Evolutionary conservation across 2,888 invertebrate genomes (phyloP).

Genomic region (Synanthedon formicaeformis): DNA sequence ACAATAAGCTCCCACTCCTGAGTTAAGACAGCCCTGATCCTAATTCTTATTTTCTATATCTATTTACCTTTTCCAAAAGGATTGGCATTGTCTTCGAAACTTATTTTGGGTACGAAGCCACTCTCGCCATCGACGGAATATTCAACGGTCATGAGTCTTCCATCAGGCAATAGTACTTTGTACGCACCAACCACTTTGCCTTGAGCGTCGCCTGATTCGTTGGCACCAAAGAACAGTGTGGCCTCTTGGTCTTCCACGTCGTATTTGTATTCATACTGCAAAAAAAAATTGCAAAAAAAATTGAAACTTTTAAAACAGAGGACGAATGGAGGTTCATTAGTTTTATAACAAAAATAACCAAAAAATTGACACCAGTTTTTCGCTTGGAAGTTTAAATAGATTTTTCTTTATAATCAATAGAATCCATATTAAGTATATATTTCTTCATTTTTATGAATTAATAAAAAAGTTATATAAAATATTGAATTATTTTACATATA

Average conservation of each 20-base stretch:
- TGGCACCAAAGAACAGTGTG: conserved; percentile 76
- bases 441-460: no score
- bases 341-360: no score
- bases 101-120: conserved; percentile 79
- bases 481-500: no score
- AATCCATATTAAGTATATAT: no score
- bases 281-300: conserved; percentile 6
- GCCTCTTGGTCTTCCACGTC: conserved; percentile 80
- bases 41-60: not conserved
- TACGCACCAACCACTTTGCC: conserved; percentile 77
- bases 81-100: conserved; percentile 73
- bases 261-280: conserved; percentile 80
- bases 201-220: conserved; percentile 74
- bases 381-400: no score
- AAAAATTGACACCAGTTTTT: no score
- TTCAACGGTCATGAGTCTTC: conserved; percentile 78
- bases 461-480: no score
- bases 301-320: not conserved
- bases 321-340: no score
- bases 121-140: conserved; percentile 79
- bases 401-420: no score
- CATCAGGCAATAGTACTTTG: conserved; percentile 76
- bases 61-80: conserved; percentile 63
- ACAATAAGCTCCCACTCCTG: no score
- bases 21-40: no score